A percentile compares a stretch with the other conserved stretches of the same genome.
Conservation (phyloP, 2,113 vertebrate species). For the Orcinus orca region DNA sequence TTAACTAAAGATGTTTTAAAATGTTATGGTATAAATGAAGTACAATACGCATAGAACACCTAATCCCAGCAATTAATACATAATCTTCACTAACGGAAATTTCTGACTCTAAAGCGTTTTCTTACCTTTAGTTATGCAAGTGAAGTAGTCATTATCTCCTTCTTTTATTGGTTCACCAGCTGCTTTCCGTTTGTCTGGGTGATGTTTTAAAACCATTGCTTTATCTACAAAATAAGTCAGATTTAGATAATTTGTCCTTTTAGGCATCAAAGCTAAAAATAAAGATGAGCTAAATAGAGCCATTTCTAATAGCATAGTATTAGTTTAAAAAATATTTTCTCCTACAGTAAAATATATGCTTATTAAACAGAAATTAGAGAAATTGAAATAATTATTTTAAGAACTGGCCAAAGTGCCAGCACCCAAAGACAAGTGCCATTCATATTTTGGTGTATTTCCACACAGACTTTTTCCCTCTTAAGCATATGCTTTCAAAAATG, state of each 20-base stretch:
- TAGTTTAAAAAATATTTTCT: conserved; percentile 12
- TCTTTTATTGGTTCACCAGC: conserved; percentile 96
- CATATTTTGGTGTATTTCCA: not conserved
- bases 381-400: conserved; percentile 23
- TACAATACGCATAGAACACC: not conserved
- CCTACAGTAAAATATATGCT: not conserved
- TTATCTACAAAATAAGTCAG: conserved; percentile 88
- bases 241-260: conserved; percentile 49
- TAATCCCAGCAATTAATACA: not conserved
- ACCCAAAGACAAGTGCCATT: not conserved
- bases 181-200: conserved; percentile 98
- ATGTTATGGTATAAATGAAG: not conserved
- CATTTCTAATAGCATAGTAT: not conserved
- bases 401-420: not conserved
- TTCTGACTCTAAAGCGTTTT: not conserved
- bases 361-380: not conserved
- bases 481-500: not conserved
- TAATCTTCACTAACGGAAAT: rapidly evolving
- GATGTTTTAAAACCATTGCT: conserved; percentile 97
- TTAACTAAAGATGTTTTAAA: not conserved
- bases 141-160: conserved; percentile 99
- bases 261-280: conserved; percentile 54
- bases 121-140: conserved; percentile 98
- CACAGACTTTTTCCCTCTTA: not conserved
- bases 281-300: not conserved